Evolutionary conservation across 2,888 invertebrate species (phyloP), one percentile per base, ranked within the genome.

Genomic region (Nematopogon swammerdamellus): DNA sequence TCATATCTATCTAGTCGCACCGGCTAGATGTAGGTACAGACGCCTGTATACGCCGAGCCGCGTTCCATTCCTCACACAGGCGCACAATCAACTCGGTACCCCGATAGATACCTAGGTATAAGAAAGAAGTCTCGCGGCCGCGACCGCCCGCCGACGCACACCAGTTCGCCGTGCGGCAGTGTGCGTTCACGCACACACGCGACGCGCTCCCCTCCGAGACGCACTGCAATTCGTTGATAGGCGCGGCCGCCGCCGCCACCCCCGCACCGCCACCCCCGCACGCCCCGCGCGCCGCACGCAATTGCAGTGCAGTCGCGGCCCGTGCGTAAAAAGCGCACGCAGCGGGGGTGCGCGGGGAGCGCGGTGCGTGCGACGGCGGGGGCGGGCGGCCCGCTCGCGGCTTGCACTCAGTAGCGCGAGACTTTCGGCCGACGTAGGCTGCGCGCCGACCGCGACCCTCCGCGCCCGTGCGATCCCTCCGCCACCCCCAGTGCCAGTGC

Each of bases 271-370:
- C 65, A 59, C 65, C 70, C 73, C 71, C 72, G 68, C 74, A 16
- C 17, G 50, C 10, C 43, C 30, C 10, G 20, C 49, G 46, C 49
- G 49, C 52, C 53, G 52, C 52, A 54, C 54, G 75, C 77, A 77
- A 77, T 79, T 77, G 76, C 77, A 76, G 71, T 77, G 76, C 76
- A 74, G 73, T 73, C 70, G 67, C 67, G 67, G 19, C 36, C 48
- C 68, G 71, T 75, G 77, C 76, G 76, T 76, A 77, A 76, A 77
- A 77, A 77, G 76, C 79, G 79, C 79, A 79, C 72, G 73, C 72
- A 67, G 68, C 71, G 69, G 66, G 70, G 51, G 72, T 47, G 46
- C 20, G 47, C 44, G 30, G 50, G 48, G 51, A 64, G 71, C 68
- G 70, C 69, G 58, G 59, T 61, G 62, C 57, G 59, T 60, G 55